Conservation (phyloP, 2,797 vertebrate species). For the Helicolenus hilgendorfi region DNA sequence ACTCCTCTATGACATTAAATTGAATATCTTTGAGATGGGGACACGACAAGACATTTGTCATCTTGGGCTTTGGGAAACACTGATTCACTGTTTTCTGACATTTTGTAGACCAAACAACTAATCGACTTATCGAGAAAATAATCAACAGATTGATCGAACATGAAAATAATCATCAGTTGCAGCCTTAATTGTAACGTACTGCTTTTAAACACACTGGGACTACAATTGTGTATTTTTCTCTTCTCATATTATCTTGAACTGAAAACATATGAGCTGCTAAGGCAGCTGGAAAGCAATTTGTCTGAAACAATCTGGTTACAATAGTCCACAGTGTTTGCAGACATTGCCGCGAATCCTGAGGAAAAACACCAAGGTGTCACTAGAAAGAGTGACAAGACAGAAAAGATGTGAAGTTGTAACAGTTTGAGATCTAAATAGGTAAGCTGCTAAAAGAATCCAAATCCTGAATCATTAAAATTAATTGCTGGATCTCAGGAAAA, state of each 20-base stretch:
- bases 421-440: conserved; percentile 26
- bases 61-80: too few species aligned
- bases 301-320: neutral
- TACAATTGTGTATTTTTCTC: neutral
- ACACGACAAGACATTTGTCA: too few species aligned
- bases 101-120: too few species aligned
- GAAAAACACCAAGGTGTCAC: conserved; percentile 41
- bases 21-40: too few species aligned
- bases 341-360: neutral
- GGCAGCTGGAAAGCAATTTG: neutral
- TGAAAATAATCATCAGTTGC: too few species aligned
- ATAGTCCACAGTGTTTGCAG: neutral
- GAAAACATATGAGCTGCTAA: neutral
- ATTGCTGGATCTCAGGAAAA: conserved; percentile 19
- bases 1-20: too few species aligned
- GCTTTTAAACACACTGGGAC: neutral
- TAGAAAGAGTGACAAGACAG: conserved; percentile 1
- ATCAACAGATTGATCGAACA: too few species aligned
- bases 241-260: neutral
- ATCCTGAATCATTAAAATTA: conserved; percentile 26
- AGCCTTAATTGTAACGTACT: neutral
- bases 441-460: conserved; percentile 20
- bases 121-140: too few species aligned
- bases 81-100: too few species aligned
- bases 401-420: conserved; percentile 41